These are phyloP conservation scores for Chrysomela aeneicollis DNA, from an alignment of 2,888 invertebrate species.

Conservation along the genomic window DNA sequence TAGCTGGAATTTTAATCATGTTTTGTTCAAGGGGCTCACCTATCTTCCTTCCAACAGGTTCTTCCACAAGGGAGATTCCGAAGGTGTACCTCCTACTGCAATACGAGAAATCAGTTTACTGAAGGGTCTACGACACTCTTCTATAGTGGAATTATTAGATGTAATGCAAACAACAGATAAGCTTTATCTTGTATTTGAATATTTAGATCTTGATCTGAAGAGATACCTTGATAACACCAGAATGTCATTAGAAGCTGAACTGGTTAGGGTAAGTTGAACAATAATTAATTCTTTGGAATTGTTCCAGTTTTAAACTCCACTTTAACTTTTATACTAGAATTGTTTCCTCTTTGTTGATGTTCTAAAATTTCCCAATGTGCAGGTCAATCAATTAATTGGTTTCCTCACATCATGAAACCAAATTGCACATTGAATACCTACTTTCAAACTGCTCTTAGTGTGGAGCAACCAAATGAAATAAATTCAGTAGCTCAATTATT, in stretches of 20 bases:
- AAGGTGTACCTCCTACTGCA: conserved; percentile 97
- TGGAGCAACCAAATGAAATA: too few relatives aligned
- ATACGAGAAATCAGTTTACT: conserved; percentile 94
- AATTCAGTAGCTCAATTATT: too few relatives aligned
- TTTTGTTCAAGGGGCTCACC: not conserved
- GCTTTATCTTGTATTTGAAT: conserved; percentile 94
- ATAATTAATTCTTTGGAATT: not conserved
- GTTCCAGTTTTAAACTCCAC: too few relatives aligned
- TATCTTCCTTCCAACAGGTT: conserved; percentile 48
- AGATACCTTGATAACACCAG: conserved; percentile 81
- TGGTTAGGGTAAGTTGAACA: conserved; percentile 70
- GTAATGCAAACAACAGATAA: conserved; percentile 87
- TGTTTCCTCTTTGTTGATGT: too few relatives aligned
- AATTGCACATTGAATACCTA: too few relatives aligned
- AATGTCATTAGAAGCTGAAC: conserved; percentile 67
- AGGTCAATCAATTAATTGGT: too few relatives aligned
- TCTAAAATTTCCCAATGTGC: too few relatives aligned
- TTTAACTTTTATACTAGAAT: too few relatives aligned
- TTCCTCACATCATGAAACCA: too few relatives aligned
- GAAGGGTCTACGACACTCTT: conserved; percentile 88
- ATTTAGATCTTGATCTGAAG: conserved; percentile 91
- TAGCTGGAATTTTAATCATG: conserved; percentile 8
- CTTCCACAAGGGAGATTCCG: conserved; percentile 78
- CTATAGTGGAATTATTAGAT: conserved; percentile 89
- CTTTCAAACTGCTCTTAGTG: too few relatives aligned